These are phyloP conservation scores for Falco rusticolus DNA, from an alignment of 2,797 vertebrate genomes.

Conservation along the genomic window DNA sequence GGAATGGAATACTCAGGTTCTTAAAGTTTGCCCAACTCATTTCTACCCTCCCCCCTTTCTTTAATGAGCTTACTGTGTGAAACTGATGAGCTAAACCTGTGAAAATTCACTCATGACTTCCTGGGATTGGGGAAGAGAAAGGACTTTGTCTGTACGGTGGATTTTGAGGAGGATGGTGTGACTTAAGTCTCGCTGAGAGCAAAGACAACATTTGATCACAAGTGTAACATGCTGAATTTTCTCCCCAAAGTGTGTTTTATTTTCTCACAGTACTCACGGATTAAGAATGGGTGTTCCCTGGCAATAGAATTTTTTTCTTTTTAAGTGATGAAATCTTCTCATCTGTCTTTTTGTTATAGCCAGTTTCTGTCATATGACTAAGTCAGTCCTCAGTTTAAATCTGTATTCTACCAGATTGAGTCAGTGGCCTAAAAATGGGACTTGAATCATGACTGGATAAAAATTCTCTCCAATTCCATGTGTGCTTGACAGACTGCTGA, in stretches of 20 bases:
- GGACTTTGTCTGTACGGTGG: not conserved
- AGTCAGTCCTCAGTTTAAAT: not conserved
- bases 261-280: not conserved
- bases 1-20: not conserved
- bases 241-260: not conserved
- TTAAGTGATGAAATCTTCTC: not conserved
- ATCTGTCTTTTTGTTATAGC: not conserved
- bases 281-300: not conserved
- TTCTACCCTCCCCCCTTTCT: not conserved
- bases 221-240: not conserved
- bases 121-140: not conserved
- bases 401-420: not conserved
- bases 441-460: not conserved
- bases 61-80: not conserved
- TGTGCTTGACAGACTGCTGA: not conserved
- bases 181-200: not conserved
- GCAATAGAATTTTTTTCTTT: not conserved
- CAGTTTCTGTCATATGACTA: not conserved
- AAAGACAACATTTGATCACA: not conserved
- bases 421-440: not conserved
- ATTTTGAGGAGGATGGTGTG: not conserved
- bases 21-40: not conserved
- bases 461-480: not conserved
- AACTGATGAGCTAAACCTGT: not conserved
- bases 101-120: not conserved